Percentiles rank a stretch among this genome's conserved stretches.
phyloP scores from a whole-genome alignment of 1,140 invertebrate genomes.

The Lepidurus couesii region DNA sequence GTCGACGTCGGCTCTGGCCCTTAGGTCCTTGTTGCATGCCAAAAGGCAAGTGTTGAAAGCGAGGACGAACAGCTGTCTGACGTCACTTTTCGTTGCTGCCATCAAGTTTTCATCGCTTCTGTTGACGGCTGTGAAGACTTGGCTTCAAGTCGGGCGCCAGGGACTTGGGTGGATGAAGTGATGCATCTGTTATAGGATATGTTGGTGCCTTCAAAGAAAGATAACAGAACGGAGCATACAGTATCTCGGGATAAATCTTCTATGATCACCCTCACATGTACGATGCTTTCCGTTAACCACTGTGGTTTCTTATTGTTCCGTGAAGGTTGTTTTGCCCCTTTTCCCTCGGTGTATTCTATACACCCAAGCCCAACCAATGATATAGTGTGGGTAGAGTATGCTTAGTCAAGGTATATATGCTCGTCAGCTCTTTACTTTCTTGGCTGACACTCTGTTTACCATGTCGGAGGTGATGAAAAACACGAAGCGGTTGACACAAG shows the following conservation, averaged over 20 bases:
- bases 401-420: no score
- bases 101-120: constrained; percentile 23
- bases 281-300: no score
- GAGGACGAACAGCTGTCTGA: constrained; percentile 31
- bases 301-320: no score
- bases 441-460: constrained; percentile 8
- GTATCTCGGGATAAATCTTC: no score
- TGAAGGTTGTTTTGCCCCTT: no score
- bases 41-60: constrained; percentile 24
- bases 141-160: constrained; percentile 7
- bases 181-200: constrained; percentile 3
- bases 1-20: not conserved
- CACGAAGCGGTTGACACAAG: constrained; percentile 6
- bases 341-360: no score
- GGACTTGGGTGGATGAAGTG: not conserved
- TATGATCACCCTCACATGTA: no score
- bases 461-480: constrained; percentile 19
- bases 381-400: no score
- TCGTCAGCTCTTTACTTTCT: constrained; percentile 1
- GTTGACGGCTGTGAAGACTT: constrained; percentile 11
- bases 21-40: constrained; percentile 25
- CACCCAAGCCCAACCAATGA: no score
- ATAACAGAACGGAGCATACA: no score
- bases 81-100: constrained; percentile 31
- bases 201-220: not conserved